Conservation (phyloP, 2,888 invertebrate species). For the Mamestra brassicae region DNA sequence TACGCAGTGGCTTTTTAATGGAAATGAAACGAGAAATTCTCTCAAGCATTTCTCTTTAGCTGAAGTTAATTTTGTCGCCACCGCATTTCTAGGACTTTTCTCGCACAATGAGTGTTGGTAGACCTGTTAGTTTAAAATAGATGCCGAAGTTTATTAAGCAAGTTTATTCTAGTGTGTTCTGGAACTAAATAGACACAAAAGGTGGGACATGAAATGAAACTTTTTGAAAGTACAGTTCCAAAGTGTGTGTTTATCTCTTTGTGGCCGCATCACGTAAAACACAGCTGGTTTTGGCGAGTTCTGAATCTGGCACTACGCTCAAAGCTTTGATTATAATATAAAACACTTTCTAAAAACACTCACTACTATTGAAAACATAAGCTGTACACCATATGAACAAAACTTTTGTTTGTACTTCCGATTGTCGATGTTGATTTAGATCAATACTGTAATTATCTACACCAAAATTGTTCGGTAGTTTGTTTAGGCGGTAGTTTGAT, state of each 20-base stretch:
- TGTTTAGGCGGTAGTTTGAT: background rate
- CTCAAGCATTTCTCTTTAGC: background rate
- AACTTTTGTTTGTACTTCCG: background rate
- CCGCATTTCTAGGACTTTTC: background rate
- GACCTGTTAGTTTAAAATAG: background rate
- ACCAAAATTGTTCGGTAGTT: background rate
- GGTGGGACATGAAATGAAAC: slow-evolving; percentile 1
- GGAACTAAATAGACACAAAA: slow-evolving; percentile 5
- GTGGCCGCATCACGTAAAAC: slow-evolving; percentile 13
- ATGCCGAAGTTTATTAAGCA: background rate
- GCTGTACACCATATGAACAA: background rate
- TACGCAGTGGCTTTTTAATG: background rate
- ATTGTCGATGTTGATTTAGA: slow-evolving; percentile 20
- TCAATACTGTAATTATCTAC: slow-evolving; percentile 13
- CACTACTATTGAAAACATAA: too few species aligned
- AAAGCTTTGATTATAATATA: slow-evolving; percentile 32
- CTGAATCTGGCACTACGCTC: background rate
- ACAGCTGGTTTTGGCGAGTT: slow-evolving; percentile 8
- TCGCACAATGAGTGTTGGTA: background rate
- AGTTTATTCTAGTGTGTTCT: background rate
- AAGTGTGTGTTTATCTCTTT: slow-evolving; percentile 29
- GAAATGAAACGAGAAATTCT: background rate
- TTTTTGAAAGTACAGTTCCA: slow-evolving; percentile 15
- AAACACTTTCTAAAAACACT: background rate
- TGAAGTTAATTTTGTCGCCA: background rate